phyloP scores from a whole-genome alignment of 2,113 vertebrate genomes.

The Strix aluco region DNA sequence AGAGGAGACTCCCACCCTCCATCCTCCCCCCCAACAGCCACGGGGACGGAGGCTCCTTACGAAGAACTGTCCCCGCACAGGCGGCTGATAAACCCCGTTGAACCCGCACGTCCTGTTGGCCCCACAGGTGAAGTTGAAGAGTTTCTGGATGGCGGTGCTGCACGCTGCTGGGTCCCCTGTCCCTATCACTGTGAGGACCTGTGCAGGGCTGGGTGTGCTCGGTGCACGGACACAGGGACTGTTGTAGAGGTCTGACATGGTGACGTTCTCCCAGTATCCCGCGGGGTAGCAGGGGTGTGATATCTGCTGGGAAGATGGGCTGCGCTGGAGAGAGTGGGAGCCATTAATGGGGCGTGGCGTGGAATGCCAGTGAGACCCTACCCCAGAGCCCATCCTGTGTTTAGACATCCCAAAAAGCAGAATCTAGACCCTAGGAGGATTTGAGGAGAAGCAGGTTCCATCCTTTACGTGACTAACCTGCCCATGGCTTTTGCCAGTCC shows the following conservation, averaged over 20 bases:
- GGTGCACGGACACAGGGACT: constrained; percentile 58
- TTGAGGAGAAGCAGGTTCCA: neutral
- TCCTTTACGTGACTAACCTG: neutral
- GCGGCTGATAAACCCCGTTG: constrained; percentile 78
- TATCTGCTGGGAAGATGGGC: neutral
- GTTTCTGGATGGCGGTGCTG: neutral
- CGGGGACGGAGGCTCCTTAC: constrained; percentile 18
- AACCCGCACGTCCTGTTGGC: constrained; percentile 71
- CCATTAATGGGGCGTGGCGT: neutral
- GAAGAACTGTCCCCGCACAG: constrained; percentile 73
- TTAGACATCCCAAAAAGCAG: neutral
- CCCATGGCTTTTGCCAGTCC: neutral
- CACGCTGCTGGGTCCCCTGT: constrained; percentile 61
- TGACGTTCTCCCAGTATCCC: constrained; percentile 42
- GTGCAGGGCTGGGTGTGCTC: neutral
- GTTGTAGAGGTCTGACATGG: constrained; percentile 43
- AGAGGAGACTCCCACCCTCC: neutral
- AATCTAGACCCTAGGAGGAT: neutral
- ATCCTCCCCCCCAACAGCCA: accelerated
- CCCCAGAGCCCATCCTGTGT: neutral
- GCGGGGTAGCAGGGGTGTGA: constrained; percentile 74
- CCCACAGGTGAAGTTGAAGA: constrained; percentile 75
- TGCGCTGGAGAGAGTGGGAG: neutral
- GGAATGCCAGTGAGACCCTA: neutral
- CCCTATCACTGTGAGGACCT: constrained; percentile 62